These are phyloP conservation scores for Agelastica alni DNA, from an alignment of 2,888 invertebrate genomes.

Conservation along the genomic window DNA sequence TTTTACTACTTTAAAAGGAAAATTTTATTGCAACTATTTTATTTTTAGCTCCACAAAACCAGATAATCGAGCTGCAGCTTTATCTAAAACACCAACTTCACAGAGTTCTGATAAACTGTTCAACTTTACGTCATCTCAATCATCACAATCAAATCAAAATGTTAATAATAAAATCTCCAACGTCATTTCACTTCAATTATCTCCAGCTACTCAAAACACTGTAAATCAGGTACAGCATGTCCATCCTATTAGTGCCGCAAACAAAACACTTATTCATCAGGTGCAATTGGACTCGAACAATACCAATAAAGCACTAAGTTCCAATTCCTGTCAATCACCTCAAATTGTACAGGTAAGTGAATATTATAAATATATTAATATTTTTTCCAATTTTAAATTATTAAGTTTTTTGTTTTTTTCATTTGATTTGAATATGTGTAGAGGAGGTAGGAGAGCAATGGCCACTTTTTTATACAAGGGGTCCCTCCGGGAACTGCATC, in stretches of 20 bases:
- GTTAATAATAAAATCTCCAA: slow-evolving; percentile 1
- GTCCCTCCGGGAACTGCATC: no score
- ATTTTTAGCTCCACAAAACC: not conserved
- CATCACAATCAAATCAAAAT: not conserved
- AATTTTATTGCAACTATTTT: no score
- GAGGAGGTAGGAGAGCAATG: no score
- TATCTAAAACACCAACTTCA: not conserved
- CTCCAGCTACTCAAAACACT: not conserved
- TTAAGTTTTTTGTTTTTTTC: no score
- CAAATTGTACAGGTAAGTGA: slow-evolving; percentile 10
- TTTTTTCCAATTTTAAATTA: no score
- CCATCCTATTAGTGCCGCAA: not conserved
- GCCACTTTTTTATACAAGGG: no score
- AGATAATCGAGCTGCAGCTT: not conserved
- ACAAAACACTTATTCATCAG: not conserved
- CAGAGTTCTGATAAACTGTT: not conserved
- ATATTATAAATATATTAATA: no score
- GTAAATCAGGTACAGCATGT: not conserved
- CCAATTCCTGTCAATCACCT: not conserved
- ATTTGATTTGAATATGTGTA: no score
- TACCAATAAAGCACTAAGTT: slow-evolving; percentile 8
- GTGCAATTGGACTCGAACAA: slow-evolving; percentile 1
- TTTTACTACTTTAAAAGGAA: no score
- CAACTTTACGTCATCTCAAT: not conserved
- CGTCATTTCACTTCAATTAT: not conserved